Evolutionary conservation across 2,113 vertebrate species (phyloP).

Genomic region (Platanista minor): DNA sequence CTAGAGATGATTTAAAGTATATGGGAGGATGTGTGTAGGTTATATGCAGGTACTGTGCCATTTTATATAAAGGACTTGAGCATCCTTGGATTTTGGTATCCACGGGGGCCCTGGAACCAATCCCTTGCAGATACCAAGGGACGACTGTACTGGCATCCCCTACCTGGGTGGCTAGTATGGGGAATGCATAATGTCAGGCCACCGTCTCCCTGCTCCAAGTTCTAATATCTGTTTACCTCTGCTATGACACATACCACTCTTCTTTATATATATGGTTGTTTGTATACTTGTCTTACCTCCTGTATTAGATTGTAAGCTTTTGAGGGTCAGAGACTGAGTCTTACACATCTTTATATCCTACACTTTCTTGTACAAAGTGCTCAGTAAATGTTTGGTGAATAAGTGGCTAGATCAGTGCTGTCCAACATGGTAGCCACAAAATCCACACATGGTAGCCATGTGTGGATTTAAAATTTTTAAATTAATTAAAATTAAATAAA

Average conservation of each 20-base stretch:
- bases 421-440: background rate
- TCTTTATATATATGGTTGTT: background rate
- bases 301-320: background rate
- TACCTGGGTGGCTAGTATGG: background rate
- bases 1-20: background rate
- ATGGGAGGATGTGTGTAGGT: too few species aligned
- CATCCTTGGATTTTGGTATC: too few species aligned
- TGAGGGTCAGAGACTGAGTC: background rate
- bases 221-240: background rate
- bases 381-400: background rate
- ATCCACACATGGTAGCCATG: too few species aligned
- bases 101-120: too few species aligned
- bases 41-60: too few species aligned
- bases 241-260: background rate
- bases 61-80: too few species aligned
- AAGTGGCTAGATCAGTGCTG: background rate
- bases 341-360: background rate
- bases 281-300: background rate
- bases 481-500: slow-evolving; percentile 18
- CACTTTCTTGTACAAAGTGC: background rate
- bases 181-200: background rate
- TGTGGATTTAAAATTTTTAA: background rate
- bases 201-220: background rate
- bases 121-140: too few species aligned
- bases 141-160: background rate